phyloP scores from a whole-genome alignment of 1,140 invertebrate genomes.

The Theocolax elegans region DNA sequence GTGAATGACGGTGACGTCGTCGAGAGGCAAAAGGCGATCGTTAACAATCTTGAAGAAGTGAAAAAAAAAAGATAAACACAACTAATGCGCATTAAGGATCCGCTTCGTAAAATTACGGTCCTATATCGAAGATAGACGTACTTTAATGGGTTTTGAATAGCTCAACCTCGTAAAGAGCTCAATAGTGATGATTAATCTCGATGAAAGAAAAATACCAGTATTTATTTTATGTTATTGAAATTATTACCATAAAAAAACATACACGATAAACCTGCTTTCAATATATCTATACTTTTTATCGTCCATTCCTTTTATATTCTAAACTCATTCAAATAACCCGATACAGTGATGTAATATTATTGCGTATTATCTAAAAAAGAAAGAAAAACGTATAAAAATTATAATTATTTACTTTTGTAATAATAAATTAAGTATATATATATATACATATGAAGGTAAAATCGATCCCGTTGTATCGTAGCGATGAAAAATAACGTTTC shows the following conservation, averaged over 20 bases:
- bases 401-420: too few relatives aligned
- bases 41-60: not conserved
- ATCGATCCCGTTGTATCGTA: too few relatives aligned
- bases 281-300: too few relatives aligned
- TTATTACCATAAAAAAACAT: not conserved
- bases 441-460: too few relatives aligned
- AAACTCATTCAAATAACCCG: too few relatives aligned
- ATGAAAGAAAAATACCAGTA: not conserved
- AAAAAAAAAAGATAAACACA: slow-evolving; percentile 16
- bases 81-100: slow-evolving; percentile 12
- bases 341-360: too few relatives aligned
- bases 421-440: too few relatives aligned
- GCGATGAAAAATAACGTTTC: too few relatives aligned
- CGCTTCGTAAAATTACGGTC: not conserved
- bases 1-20: not conserved
- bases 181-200: slow-evolving; percentile 18
- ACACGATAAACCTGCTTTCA: not conserved
- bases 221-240: slow-evolving; percentile 18
- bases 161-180: not conserved
- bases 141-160: slow-evolving; percentile 22
- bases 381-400: too few relatives aligned
- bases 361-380: too few relatives aligned
- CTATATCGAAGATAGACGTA: not conserved
- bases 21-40: not conserved
- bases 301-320: too few relatives aligned